Evolutionary conservation across 2,888 invertebrate genomes (phyloP).

Genomic region (Calameuta pallipes): DNA sequence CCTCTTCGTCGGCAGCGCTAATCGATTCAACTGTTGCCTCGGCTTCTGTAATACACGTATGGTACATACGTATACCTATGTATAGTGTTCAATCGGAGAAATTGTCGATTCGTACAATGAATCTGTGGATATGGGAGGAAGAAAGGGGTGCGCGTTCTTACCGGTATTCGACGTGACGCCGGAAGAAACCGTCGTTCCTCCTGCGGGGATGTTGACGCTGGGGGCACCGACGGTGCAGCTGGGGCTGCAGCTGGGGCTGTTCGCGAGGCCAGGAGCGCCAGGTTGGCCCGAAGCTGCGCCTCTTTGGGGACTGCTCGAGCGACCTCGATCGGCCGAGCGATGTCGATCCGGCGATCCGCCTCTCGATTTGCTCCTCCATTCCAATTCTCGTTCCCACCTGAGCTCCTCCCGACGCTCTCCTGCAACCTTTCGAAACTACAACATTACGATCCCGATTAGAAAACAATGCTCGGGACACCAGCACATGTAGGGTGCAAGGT

Average conservation of each 20-base stretch:
- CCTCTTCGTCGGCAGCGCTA: conserved; percentile 67
- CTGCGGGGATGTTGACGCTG: too few relatives aligned
- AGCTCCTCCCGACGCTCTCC: conserved; percentile 64
- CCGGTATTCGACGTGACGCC: too few relatives aligned
- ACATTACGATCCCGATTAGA: conserved; percentile 60
- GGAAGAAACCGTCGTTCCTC: too few relatives aligned
- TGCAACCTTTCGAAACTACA: conserved; percentile 67
- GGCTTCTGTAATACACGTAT: not conserved
- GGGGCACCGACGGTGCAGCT: too few relatives aligned
- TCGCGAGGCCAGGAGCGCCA: too few relatives aligned
- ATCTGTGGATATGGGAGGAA: too few relatives aligned
- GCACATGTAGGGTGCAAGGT: conserved; percentile 51
- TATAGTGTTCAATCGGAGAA: not conserved
- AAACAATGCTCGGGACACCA: conserved; percentile 54
- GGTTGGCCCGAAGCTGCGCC: not conserved
- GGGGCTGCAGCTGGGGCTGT: too few relatives aligned
- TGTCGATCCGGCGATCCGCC: conserved; percentile 62
- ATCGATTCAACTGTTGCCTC: conserved; percentile 46
- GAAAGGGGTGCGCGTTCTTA: too few relatives aligned
- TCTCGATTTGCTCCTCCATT: conserved; percentile 63
- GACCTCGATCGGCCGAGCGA: conserved; percentile 57
- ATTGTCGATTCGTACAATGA: too few relatives aligned
- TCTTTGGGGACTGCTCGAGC: conserved; percentile 58
- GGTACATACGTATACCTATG: too few relatives aligned
- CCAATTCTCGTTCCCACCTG: conserved; percentile 63